A percentile compares a stretch with the other conserved stretches of the same genome.
Evolutionary conservation across 2,888 invertebrate genomes (phyloP).

Genomic region (Leucophenga maculata): DNA sequence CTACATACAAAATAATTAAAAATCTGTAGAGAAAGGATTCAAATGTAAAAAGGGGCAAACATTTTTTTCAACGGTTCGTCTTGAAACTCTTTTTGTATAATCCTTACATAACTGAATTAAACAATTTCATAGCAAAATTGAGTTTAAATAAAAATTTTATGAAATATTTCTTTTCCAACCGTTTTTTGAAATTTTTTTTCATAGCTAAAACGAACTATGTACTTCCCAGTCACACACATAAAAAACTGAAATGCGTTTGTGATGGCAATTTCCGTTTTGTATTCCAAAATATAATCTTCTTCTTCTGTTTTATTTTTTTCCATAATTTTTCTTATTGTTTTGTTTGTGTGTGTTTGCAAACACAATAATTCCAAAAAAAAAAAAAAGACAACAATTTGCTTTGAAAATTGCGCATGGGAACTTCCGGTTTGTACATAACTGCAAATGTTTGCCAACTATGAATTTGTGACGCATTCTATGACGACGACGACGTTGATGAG

Average conservation of each 20-base stretch:
- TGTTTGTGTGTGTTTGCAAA: not conserved
- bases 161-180: not conserved
- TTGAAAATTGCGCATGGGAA: conserved; percentile 18
- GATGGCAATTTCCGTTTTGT: conserved; percentile 22
- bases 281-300: not conserved
- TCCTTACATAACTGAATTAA: too few species aligned
- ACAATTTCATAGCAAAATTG: too few species aligned
- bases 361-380: conserved; percentile 9
- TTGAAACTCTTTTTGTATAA: too few species aligned
- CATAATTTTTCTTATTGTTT: not conserved
- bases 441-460: not conserved
- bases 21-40: too few species aligned
- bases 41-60: too few species aligned
- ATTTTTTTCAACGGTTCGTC: too few species aligned
- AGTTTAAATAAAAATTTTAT: too few species aligned
- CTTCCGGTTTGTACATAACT: conserved; percentile 16
- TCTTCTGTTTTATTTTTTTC: not conserved
- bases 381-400: not conserved
- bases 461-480: too few species aligned
- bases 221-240: conserved; percentile 18
- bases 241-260: conserved; percentile 6
- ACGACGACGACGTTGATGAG: too few species aligned
- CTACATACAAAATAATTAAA: too few species aligned
- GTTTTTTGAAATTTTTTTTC: not conserved
- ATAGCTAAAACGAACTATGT: conserved; percentile 7